Conservation (phyloP, 2,113 vertebrate species). For the Nyctibius bracteatus region DNA sequence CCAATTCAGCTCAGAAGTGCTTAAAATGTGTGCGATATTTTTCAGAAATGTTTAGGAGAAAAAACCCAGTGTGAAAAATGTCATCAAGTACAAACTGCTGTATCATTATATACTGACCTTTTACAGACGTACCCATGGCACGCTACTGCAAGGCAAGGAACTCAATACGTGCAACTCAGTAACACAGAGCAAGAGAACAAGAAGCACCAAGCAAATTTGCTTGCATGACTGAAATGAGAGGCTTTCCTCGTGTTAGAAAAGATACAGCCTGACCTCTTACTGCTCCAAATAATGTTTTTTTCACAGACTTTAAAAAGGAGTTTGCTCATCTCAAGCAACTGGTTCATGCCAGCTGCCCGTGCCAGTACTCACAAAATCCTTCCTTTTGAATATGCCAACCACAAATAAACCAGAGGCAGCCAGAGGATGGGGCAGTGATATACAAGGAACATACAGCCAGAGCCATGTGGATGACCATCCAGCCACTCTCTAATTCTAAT, state of each 20-base stretch:
- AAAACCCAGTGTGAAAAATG: slow-evolving; percentile 56
- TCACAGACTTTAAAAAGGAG: not conserved
- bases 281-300: not conserved
- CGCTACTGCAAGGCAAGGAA: not conserved
- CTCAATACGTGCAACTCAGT: not conserved
- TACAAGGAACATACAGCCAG: not conserved
- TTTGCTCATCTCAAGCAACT: not conserved
- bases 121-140: not conserved
- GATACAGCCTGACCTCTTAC: not conserved
- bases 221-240: not conserved
- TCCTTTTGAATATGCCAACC: not conserved
- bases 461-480: not conserved
- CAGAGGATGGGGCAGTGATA: not conserved
- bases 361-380: not conserved
- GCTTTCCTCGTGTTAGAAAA: not conserved
- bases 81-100: not conserved
- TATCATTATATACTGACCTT: slow-evolving; percentile 64
- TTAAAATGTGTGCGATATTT: slow-evolving; percentile 41
- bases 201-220: not conserved
- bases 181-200: not conserved
- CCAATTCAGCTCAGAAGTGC: not conserved
- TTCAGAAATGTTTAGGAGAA: slow-evolving; percentile 45
- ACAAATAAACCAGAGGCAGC: not conserved
- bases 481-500: not conserved
- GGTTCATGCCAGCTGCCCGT: not conserved